Percentiles rank a stretch among this genome's conserved stretches.
These are phyloP conservation scores for Otis tarda DNA, from an alignment of 2,113 vertebrate genomes.

Conservation along the genomic window DNA sequence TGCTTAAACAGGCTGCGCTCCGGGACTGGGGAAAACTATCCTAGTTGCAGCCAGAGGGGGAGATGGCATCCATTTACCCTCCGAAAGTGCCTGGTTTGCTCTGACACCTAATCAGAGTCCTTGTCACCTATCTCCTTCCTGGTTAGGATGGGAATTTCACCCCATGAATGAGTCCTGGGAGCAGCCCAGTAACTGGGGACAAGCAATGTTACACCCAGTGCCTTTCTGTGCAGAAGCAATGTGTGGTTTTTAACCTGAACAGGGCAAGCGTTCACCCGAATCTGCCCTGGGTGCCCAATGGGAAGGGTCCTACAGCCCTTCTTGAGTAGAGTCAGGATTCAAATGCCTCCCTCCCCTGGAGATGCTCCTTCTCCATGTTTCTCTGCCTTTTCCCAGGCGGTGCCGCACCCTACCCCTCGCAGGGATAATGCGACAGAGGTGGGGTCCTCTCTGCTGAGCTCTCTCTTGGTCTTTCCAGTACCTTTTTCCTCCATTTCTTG, in stretches of 20 bases:
- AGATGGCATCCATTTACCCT: not conserved
- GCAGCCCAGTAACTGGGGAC: not conserved
- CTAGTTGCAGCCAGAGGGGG: not conserved
- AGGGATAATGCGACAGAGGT: rapidly evolving
- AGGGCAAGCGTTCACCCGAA: not conserved
- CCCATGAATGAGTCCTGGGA: not conserved
- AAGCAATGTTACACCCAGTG: rapidly evolving
- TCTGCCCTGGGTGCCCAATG: rapidly evolving
- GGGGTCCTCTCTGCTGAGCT: not conserved
- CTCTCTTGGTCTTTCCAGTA: not conserved
- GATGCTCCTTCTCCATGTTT: not conserved
- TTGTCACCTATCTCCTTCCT: not conserved
- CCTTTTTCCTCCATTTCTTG: not conserved
- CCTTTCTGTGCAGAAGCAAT: not conserved
- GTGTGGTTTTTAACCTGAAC: rapidly evolving
- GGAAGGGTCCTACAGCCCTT: not conserved
- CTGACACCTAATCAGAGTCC: not conserved
- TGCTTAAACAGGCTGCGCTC: not conserved
- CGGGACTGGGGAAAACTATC: not conserved
- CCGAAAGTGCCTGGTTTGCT: not conserved
- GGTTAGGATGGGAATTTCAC: not conserved
- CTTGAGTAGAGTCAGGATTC: not conserved
- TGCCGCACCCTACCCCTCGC: not conserved
- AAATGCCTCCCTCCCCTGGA: not conserved
- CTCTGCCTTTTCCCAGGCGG: not conserved